Base-by-base conservation (phyloP, 2,797 vertebrate genomes). In the Pagetopsis macropterus region DNA sequence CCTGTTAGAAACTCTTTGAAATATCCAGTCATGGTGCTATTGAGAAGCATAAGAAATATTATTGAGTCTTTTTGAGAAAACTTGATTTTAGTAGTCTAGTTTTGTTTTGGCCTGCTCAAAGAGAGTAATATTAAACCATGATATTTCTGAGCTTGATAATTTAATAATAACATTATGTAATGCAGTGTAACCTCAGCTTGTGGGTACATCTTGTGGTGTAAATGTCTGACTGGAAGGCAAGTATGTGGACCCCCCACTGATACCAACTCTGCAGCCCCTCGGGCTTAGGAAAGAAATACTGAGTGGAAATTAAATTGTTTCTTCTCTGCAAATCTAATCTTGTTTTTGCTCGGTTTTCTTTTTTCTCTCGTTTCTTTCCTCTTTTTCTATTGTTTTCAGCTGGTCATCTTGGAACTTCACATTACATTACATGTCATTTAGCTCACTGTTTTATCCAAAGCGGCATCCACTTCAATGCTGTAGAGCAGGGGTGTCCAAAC, bases 81-180 rank as follows among this genome's bases (percentile, higher is more conserved):
- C 21, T 54, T 15, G 16, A 45, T n/a, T 68, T 49, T 49, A 68
- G 23, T 10, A 33, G 21, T 63, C 10, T 16, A 44, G n/a, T 59
- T 67, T 44, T 49, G n/a, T 27, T 27, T 27, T 27, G 27, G 27
- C 27, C 10, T 15, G 67, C 70, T 75, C 45, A 46, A 49, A 77
- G 62, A 82, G 54, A 71, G 64, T 33, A 75, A 75, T 44, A 78
- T 66, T 76, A 82, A 68, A 80, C 63, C 59, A 41, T 64, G 72
- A 70, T 72, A 73, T 85, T 86, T 88, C 56, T 60, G 54, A 84
- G 79, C 82, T 56, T 76, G 80, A 75, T 83, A 15, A 85, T 86
- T 76, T 82, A 80, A 80, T 86, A 85, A 84, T 73, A 85, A 86
- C 81, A 87, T 83, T 78, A 78, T 82, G 57, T 81, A 88, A 86